Conservation (phyloP, 2,888 invertebrate species). For the Polia nebulosa region DNA sequence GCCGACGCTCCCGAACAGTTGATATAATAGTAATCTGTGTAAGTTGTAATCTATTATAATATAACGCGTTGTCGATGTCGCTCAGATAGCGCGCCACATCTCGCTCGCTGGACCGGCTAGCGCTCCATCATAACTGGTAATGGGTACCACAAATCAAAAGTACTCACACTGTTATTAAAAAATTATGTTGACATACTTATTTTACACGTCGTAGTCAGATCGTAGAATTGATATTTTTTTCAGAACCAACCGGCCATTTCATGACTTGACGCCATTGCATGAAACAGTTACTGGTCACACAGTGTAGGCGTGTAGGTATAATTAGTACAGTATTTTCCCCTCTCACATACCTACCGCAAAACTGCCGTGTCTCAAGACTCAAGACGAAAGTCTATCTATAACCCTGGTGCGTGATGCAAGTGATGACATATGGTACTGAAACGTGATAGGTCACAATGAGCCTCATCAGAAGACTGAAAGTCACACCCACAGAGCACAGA, state of each 20-base stretch:
- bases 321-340: neutral
- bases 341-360: no score
- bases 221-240: no score
- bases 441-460: neutral
- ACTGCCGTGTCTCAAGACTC: neutral
- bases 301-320: no score
- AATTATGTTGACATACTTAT: neutral
- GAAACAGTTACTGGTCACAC: no score
- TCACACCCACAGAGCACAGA: neutral
- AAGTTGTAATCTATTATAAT: conserved; percentile 76
- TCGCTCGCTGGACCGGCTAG: conserved; percentile 22
- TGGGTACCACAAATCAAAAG: neutral
- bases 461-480: neutral
- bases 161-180: neutral
- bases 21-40: conserved; percentile 86
- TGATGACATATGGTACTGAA: neutral
- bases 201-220: neutral
- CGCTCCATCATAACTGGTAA: neutral
- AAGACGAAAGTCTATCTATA: no score
- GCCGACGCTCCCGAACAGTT: conserved; percentile 87
- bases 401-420: neutral
- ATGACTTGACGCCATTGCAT: no score
- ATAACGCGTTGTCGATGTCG: conserved; percentile 65
- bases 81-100: conserved; percentile 23
- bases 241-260: neutral